Evolutionary conservation across 2,888 invertebrate genomes (phyloP).

Genomic region (Neria commutata): DNA sequence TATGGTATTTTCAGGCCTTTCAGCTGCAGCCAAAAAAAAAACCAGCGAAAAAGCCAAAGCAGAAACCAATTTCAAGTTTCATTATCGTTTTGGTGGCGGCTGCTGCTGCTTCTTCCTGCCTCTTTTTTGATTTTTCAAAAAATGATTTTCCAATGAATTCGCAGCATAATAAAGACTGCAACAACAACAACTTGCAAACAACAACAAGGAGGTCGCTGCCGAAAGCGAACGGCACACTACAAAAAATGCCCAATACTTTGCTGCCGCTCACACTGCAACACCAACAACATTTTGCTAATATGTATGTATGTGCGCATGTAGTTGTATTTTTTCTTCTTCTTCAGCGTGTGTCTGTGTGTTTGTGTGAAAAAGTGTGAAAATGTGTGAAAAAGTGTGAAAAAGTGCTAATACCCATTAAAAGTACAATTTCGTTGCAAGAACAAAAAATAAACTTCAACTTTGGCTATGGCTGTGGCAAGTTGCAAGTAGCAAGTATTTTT

Average conservation of each 20-base stretch:
- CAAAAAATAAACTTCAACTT: no score
- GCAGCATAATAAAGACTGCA: background rate
- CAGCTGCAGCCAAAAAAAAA: no score
- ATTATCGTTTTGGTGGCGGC: background rate
- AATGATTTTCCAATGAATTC: background rate
- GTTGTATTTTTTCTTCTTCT: background rate
- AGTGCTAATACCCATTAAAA: background rate
- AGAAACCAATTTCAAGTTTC: background rate
- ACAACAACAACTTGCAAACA: background rate
- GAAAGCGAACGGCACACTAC: background rate
- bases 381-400: conserved; percentile 1
- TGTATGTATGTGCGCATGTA: no score
- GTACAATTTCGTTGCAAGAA: background rate
- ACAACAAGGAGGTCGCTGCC: background rate
- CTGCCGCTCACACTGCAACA: no score
- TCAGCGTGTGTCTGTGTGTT: background rate
- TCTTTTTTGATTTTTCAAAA: background rate
- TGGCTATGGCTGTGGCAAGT: no score
- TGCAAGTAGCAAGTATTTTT: no score
- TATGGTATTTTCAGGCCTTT: no score
- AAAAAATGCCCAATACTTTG: background rate
- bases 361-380: background rate
- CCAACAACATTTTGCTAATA: no score
- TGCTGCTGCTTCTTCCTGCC: background rate
- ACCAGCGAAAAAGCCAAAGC: background rate